Evolutionary conservation across 2,113 vertebrate genomes (phyloP).

Genomic region (Empidonax alnorum): DNA sequence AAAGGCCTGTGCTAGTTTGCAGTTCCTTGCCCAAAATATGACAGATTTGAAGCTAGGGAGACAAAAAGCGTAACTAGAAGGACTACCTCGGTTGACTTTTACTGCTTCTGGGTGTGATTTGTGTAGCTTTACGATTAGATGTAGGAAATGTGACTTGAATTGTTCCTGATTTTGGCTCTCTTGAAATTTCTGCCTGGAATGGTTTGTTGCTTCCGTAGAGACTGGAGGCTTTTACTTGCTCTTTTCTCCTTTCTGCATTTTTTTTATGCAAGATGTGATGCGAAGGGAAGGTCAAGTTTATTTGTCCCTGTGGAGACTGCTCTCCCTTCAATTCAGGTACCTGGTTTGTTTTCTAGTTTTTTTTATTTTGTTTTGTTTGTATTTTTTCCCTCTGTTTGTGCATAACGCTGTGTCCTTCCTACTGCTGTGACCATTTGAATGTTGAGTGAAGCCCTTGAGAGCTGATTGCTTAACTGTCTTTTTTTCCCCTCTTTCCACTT

Average conservation of each 20-base stretch:
- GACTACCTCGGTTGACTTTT: background rate
- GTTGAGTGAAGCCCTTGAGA: background rate
- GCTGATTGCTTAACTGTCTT: background rate
- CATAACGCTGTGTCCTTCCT: background rate
- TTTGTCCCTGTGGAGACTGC: background rate
- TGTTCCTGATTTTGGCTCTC: background rate
- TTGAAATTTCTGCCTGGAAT: background rate
- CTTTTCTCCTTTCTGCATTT: background rate
- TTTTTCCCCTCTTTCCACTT: background rate
- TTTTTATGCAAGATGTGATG: background rate
- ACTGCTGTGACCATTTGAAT: background rate
- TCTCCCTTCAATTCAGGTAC: background rate
- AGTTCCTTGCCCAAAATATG: background rate
- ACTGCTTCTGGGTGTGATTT: background rate
- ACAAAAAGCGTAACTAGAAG: background rate
- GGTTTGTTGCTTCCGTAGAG: background rate
- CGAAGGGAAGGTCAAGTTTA: background rate
- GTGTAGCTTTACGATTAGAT: background rate
- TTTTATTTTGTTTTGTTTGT: background rate
- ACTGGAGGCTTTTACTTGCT: background rate
- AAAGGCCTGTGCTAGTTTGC: background rate
- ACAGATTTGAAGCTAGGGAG: background rate
- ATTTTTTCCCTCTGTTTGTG: background rate
- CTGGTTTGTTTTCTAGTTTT: background rate
- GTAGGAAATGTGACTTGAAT: background rate